These are phyloP conservation scores for Tringa solitaria DNA, from an alignment of 2,113 vertebrate genomes.

Conservation along the genomic window DNA sequence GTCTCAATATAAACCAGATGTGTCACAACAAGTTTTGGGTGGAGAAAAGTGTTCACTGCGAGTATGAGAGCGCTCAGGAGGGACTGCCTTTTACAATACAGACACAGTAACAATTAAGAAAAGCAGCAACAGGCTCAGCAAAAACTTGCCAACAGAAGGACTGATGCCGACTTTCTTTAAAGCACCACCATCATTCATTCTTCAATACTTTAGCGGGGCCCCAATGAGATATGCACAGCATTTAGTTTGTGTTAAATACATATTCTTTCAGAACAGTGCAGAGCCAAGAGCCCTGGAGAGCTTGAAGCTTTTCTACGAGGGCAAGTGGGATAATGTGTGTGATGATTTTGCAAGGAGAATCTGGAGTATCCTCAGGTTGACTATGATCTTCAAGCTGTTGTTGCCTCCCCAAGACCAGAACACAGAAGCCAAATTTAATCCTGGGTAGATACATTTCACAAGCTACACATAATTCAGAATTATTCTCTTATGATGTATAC, in stretches of 20 bases:
- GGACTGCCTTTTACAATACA: background rate
- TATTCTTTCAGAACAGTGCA: background rate
- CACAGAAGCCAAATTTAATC: background rate
- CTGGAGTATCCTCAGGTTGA: background rate
- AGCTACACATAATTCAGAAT: background rate
- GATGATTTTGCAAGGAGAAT: background rate
- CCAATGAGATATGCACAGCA: background rate
- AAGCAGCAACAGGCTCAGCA: background rate
- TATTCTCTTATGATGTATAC: background rate
- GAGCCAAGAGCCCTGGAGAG: background rate
- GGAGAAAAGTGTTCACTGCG: background rate
- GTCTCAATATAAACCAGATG: slow-evolving; percentile 69
- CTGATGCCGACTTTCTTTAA: background rate
- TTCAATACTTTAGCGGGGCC: background rate
- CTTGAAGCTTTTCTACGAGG: background rate
- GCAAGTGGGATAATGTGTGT: background rate
- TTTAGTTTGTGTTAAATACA: background rate
- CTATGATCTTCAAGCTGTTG: background rate
- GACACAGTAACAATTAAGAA: background rate
- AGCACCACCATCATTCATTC: background rate
- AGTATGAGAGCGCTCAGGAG: background rate
- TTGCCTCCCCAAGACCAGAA: background rate
- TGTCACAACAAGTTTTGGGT: slow-evolving; percentile 62
- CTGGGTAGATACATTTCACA: background rate
- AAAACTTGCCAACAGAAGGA: background rate